Evolutionary conservation across 2,797 vertebrate species (phyloP).

Genomic region (Pyrocephalus nanus): DNA sequence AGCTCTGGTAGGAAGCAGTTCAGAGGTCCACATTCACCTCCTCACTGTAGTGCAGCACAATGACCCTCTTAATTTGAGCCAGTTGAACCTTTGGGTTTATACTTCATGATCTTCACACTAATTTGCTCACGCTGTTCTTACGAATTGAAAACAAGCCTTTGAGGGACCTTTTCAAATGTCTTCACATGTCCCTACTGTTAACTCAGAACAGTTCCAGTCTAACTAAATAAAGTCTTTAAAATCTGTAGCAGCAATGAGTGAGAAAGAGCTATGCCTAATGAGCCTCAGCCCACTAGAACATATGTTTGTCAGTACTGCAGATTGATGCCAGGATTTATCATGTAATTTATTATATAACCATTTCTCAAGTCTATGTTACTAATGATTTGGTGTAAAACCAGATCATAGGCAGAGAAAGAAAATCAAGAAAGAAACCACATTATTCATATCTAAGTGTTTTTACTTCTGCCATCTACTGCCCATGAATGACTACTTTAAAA

Average conservation of each 20-base stretch:
- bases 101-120: not conserved
- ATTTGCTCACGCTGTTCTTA: not conserved
- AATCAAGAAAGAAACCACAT: not conserved
- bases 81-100: not conserved
- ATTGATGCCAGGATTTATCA: not conserved
- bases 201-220: not conserved
- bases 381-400: not conserved
- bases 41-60: rapidly evolving
- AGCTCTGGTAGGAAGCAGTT: not conserved
- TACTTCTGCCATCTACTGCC: not conserved
- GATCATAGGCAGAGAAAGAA: not conserved
- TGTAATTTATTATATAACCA: not conserved
- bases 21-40: rapidly evolving
- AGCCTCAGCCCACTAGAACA: not conserved
- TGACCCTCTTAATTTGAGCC: not conserved
- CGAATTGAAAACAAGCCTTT: not conserved
- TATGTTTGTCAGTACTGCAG: not conserved
- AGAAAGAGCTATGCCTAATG: not conserved
- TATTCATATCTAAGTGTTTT: not conserved
- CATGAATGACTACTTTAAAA: not conserved
- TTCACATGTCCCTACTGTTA: not conserved
- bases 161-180: not conserved
- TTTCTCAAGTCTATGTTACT: not conserved
- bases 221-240: not conserved
- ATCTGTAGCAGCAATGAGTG: not conserved